Evolutionary conservation across 1,140 invertebrate genomes (phyloP).

Genomic region (Amphibalanus amphitrite): DNA sequence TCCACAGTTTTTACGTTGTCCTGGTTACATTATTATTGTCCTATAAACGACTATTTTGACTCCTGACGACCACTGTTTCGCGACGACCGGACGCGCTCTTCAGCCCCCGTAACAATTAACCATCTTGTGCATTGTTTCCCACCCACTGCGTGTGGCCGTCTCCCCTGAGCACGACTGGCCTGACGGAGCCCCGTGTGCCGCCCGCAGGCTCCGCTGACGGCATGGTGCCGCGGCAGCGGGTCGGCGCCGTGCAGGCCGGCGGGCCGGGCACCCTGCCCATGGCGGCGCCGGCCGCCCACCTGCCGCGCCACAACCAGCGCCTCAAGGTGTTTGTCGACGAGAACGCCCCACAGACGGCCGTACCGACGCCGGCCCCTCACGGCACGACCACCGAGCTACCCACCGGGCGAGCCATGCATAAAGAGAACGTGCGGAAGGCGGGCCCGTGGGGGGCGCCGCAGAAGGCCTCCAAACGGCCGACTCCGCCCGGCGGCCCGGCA

Average conservation of each 20-base stretch:
- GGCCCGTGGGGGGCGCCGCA: not conserved
- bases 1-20: no score
- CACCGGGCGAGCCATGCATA: not conserved
- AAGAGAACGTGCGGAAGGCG: conserved; percentile 6
- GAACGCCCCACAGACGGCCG: not conserved
- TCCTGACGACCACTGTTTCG: no score
- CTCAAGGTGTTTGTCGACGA: not conserved
- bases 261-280: not conserved
- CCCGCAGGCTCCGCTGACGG: not conserved
- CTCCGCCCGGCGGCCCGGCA: not conserved
- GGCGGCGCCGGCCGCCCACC: no score
- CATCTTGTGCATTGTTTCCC: no score
- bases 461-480: conserved; percentile 7
- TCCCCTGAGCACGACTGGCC: no score
- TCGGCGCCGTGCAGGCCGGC: not conserved
- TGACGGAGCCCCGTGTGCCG: no score
- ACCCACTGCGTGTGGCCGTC: no score
- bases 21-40: no score
- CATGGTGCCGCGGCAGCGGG: not conserved
- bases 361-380: not conserved
- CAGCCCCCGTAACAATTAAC: no score
- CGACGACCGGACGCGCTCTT: no score
- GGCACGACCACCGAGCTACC: conserved; percentile 5
- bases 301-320: not conserved
- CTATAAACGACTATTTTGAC: no score